Evolutionary conservation across 2,113 vertebrate species (phyloP), one percentile per base, ranked within the genome.

Genomic region (Melierax canorus): DNA sequence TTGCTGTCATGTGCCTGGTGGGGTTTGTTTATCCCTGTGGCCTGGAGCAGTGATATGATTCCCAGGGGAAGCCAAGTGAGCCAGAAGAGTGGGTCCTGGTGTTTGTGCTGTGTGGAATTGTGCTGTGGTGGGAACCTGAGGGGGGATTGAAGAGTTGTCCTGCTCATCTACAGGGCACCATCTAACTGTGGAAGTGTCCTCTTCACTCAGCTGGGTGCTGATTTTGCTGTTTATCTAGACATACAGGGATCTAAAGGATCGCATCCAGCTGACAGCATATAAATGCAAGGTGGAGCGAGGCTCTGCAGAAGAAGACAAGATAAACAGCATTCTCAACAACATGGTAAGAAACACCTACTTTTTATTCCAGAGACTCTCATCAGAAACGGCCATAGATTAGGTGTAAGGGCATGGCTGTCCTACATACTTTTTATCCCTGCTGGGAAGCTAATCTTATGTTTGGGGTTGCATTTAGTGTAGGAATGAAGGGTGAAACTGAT

Each of bases 181-280:
- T 24, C 19, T 92, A 69, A 14, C 32, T 8, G 27, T 86, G 38
- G 32, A 94, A 55, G 34, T 86, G 30, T 76, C 64, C 15, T 38
- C 59, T 45, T 87, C 24, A 36, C 91, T 77, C 73, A 60, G 46
- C 36, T 87, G 75, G 17, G 27, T 59, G 83, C 41, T 96, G 76
- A 21, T 97, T 95, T 97, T 95, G 64, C 32, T 94, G 18, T 95
- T 53, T 83, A 24, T 84, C 39, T 97, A 99, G 99, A 99, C 98
- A 0, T 99, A 98, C 95, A 98, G 97, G 90, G 99, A 99, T 97
- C 96, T 99, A 93, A 99, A 99, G 97, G 99, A 99, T 95, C 98
- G 99, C 5, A 98, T 99, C 94, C 98, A 98, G 97, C 93, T 99
- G 97, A 96, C 98, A 63, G 98, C 94, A 5, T 99, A 99, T 93